phyloP scores from a whole-genome alignment of 2,113 vertebrate species.

The Ellobius talpinus region DNA sequence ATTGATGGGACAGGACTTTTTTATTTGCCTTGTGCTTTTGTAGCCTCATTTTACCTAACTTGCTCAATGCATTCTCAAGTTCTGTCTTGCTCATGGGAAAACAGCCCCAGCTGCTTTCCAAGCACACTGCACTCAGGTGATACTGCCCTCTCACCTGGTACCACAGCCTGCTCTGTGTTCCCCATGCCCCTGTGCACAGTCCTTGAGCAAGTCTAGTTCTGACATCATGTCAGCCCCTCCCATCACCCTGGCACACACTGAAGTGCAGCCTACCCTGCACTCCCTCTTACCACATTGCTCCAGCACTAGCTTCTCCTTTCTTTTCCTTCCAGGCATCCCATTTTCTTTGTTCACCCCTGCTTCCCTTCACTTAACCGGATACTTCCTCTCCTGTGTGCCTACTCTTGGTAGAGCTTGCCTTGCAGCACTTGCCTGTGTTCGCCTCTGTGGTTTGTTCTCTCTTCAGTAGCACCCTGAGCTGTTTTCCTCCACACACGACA shows the following conservation, averaged over 20 bases:
- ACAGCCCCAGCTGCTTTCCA: not conserved
- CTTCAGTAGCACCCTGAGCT: not conserved
- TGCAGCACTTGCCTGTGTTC: accelerated
- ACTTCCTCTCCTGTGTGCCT: accelerated
- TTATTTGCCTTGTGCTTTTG: accelerated
- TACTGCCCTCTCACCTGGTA: not conserved
- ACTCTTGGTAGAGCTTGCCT: not conserved
- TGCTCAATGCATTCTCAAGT: not conserved
- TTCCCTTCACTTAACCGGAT: accelerated
- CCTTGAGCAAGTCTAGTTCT: no score
- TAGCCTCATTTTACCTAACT: not conserved
- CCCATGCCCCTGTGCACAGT: not conserved
- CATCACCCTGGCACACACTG: not conserved
- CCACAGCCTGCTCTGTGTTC: accelerated
- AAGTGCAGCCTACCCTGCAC: not conserved
- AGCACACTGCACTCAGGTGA: not conserved
- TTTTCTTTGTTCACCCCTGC: not conserved
- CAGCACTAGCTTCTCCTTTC: not conserved
- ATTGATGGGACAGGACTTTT: accelerated
- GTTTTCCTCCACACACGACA: accelerated
- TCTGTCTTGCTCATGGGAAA: not conserved
- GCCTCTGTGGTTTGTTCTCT: accelerated
- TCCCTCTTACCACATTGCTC: not conserved
- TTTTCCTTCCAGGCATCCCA: no score
- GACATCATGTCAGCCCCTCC: accelerated